phyloP scores from a whole-genome alignment of 2,113 vertebrate genomes.

The Chrysemys picta region DNA sequence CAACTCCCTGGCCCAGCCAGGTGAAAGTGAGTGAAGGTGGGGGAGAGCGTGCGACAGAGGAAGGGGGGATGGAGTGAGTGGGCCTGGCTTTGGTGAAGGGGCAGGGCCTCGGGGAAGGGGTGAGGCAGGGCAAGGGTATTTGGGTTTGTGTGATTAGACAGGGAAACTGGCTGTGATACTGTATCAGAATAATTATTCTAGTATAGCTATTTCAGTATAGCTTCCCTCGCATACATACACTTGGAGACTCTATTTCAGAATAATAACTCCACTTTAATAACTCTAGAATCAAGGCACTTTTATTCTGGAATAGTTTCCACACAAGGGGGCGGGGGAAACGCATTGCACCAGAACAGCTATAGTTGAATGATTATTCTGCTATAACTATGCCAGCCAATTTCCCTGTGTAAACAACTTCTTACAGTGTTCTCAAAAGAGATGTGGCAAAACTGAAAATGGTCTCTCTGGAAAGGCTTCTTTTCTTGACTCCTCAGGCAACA shows the following conservation, averaged over 20 bases:
- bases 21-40: no score
- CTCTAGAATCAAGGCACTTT: not conserved
- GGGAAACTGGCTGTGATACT: not conserved
- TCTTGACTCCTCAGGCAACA: not conserved
- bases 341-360: not conserved
- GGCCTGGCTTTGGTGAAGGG: no score
- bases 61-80: no score
- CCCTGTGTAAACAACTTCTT: not conserved
- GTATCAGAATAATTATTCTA: not conserved
- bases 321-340: not conserved
- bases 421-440: not conserved
- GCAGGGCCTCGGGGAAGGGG: no score
- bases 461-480: not conserved
- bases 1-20: no score
- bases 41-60: no score
- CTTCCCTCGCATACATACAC: not conserved
- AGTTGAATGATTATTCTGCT: not conserved
- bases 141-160: no score
- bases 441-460: not conserved
- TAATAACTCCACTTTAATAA: not conserved
- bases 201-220: not conserved
- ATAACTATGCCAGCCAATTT: not conserved
- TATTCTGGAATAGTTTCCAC: not conserved
- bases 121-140: no score
- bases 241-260: not conserved